Base-by-base conservation (phyloP, 2,797 vertebrate species). In the Macroramphosus scolopax region DNA sequence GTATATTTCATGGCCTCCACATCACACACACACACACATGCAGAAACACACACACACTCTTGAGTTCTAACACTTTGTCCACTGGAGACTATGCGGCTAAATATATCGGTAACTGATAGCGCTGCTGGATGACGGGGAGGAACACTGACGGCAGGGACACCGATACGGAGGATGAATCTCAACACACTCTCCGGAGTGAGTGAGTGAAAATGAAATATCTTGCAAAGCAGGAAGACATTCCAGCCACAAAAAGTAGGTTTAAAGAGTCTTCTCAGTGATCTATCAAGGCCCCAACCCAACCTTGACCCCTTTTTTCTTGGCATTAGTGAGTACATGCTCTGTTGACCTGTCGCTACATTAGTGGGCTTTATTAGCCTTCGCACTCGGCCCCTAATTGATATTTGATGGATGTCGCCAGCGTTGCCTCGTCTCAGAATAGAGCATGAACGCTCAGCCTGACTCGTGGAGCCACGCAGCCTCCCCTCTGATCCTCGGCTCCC, bases 311-410 rank as follows among this genome's bases (percentile, higher is more conserved):
- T 51, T n/a, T 50, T 62, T 63, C 64, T 68, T 37, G 25, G 51
- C 40, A 51, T 83, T 82, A 17, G 28, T 62, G 65, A 64, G 60
- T 58, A 61, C 41, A 42, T 77, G 78, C 20, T 70, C 50, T 77
- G 58, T 85, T 85, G 80, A 84, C 84, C 79, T 15, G 28, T 14
- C 10, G 45, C 47, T 55, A 37, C 78, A 76, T 85, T 74, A 81
- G 65, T 68, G 44, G 28, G 61, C 68, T 51, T 50, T 58, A 66
- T 72, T 74, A 61, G 60, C 46, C 72, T 82, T 89, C 16, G 22
- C 89, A 77, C 77, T 30, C 7, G 35, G 63, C 45, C 69, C 33
- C 85, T 89, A 91, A 91, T 90, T 89, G 84, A 82, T 81, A 84
- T 90, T 83, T 89, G 85, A 89, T 81, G 75, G 80, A 85, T 65